Evolutionary conservation across 2,888 invertebrate genomes (phyloP), one percentile per base, ranked within the genome.

Genomic region (Dermolepida albohirtum): DNA sequence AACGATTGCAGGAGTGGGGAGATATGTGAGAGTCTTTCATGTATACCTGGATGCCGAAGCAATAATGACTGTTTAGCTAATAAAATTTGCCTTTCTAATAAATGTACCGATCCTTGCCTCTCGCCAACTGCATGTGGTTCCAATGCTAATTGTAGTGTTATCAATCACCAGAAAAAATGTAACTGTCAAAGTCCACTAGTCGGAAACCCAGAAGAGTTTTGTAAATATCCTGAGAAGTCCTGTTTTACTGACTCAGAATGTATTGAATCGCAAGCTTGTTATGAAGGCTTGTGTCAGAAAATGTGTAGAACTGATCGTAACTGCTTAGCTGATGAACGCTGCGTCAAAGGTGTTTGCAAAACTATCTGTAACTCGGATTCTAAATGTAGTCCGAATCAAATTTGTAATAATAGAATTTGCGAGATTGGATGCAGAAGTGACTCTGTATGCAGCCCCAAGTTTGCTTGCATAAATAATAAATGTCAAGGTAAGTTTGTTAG

Each of bases 1-100:
- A 91, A 92, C 73, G 95, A 96, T 78, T 96, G 96, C 76, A 89
- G 92, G 59, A 92, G 90, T 74, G 94, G 93, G 41, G 95, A 96
- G 84, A 90, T 96, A 63, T 96, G 96, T 77, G 90, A 94, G 78
- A 91, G 92, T 27, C 85, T 94, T 29, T 87, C 91, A 67, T 96
- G 96, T 79, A 84, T 88, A 8, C 86, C 88, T 44, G 96, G 96
- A 50, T 96, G 96, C 79, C 89, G 95, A 64, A 89, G 92, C 7
- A 89, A 95, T 80, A 86, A 88, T 2, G 92, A 93, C 55, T 96
- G 96, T 78, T 87, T 91, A 0, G 84, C 86, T 63, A 87, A 89
- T 74, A 86, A 89, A 71, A 86, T 90, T n/a, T 96, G 96, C 77
- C 81, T 90, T 69, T 88, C 90, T 74, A 94, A 92, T 73, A 91